Evolutionary conservation across 2,888 invertebrate species (phyloP), one percentile per base, ranked within the genome.

Genomic region (Ectobius pallidus): DNA sequence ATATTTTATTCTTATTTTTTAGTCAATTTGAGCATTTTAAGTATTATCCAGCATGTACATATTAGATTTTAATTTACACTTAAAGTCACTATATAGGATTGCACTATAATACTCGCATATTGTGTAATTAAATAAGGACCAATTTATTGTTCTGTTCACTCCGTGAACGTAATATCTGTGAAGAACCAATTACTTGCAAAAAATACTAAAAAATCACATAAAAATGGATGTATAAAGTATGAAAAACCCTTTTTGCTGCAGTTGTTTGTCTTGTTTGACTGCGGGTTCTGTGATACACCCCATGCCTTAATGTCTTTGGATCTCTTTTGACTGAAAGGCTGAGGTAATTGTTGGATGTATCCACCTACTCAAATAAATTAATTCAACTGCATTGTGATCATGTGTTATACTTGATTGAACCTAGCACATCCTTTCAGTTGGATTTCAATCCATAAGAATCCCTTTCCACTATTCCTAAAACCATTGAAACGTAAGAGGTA

Each of bases 151-250:
- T 34, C 34, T 34, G 34, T 34, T 34, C 11, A 58, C 27, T 58
- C 55, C n/a, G 30, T 16, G n/a, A 30, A n/a, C n/a, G 3, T 58
- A 25, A 52, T 30, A 30, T 30, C 58, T 32, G 58, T 7, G 55
- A 58, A 58, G 58, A 30, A 58, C 30, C 58, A 58, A 58, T 58
- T 14, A 1, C 20, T 25, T 20, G 3, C 7, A 25, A 55, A 58
- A 30, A 58, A 14, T 2, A n/a, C n/a, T n/a, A n/a, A 30, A 30
- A 58, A 58, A 30, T n/a, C 44, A 65, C 27, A 46, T 46, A 46
- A 65, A 65, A 65, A 46, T 65, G 11, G n/a, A 32, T 65, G 65
- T 65, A 65, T 46, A 46, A 46, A 44, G 14, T 52, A 25, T 46
- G 16, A 32, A 7, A 27, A 65, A 22, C 44, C 46, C 44, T n/a